Evolutionary conservation across 2,113 vertebrate genomes (phyloP).

Genomic region (Polypterus senegalus): DNA sequence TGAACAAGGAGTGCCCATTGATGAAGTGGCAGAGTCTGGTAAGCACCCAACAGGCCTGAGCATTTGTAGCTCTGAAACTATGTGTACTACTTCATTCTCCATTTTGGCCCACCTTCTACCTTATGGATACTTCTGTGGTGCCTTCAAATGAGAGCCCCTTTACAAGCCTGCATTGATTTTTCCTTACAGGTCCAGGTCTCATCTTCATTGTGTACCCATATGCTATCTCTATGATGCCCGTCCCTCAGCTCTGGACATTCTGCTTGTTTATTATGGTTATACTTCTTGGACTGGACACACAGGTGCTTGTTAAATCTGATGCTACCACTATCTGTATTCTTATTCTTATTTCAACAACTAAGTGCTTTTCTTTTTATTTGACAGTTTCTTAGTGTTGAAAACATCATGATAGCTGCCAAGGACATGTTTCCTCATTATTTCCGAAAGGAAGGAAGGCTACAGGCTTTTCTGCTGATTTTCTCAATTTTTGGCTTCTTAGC

Average conservation of each 20-base stretch:
- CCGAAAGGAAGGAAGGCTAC: conserved; percentile 46
- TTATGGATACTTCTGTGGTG: background rate
- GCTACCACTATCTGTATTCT: background rate
- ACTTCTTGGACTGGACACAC: conserved; percentile 52
- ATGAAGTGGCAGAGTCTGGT: conserved; percentile 54
- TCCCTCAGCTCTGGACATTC: conserved; percentile 54
- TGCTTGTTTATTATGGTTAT: conserved; percentile 63
- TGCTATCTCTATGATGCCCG: conserved; percentile 59
- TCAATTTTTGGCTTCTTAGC: conserved; percentile 38
- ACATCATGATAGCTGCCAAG: conserved; percentile 42
- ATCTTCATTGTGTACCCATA: conserved; percentile 59
- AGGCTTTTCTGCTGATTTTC: conserved; percentile 45
- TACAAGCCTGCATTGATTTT: conserved; percentile 10
- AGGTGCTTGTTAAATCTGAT: conserved; percentile 28
- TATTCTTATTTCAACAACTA: background rate
- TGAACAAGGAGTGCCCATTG: conserved; percentile 41
- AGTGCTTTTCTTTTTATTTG: conserved; percentile 6
- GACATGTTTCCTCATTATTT: conserved; percentile 50
- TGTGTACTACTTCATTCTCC: too few species aligned
- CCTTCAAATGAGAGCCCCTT: conserved; percentile 10
- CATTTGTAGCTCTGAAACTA: too few species aligned
- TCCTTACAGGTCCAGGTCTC: conserved; percentile 49
- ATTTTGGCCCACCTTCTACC: background rate
- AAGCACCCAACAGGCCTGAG: conserved; percentile 2
- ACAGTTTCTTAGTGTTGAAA: conserved; percentile 59